phyloP scores from a whole-genome alignment of 2,797 vertebrate genomes.

The Danionella dracula region DNA sequence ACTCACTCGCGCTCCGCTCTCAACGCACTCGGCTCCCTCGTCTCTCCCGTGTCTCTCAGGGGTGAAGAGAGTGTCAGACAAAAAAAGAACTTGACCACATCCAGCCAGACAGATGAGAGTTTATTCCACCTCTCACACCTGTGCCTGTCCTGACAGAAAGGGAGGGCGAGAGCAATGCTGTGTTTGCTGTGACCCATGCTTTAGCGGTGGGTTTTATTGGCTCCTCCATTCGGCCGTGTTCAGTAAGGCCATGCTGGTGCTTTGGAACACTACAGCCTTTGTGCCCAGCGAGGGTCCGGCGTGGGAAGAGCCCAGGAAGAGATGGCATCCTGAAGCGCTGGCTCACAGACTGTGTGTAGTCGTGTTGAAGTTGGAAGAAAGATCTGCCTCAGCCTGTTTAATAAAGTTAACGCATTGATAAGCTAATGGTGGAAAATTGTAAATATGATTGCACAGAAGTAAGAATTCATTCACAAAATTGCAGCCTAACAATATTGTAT shows the following conservation, averaged over 20 bases:
- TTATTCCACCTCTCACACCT: slow-evolving; percentile 48
- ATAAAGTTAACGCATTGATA: too few species aligned
- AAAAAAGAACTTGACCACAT: slow-evolving; percentile 20
- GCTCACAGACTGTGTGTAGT: neutral
- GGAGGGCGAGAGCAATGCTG: slow-evolving; percentile 53
- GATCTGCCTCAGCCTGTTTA: too few species aligned
- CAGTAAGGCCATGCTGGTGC: slow-evolving; percentile 55
- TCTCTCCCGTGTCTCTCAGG: neutral
- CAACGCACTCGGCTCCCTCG: too few species aligned
- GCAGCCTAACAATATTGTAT: too few species aligned
- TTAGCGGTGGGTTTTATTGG: slow-evolving; percentile 61
- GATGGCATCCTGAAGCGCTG: slow-evolving; percentile 4
- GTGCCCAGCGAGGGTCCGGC: slow-evolving; percentile 46
- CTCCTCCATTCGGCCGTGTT: slow-evolving; percentile 57
- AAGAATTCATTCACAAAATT: too few species aligned
- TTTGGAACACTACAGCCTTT: slow-evolving; percentile 65
- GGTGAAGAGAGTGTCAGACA: slow-evolving; percentile 27
- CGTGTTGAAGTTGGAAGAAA: too few species aligned
- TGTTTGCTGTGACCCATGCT: slow-evolving; percentile 65
- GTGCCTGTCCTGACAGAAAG: slow-evolving; percentile 19
- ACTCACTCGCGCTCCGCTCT: too few species aligned
- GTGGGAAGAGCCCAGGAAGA: slow-evolving; percentile 50
- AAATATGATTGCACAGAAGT: too few species aligned
- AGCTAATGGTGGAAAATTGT: too few species aligned
- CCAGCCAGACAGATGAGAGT: slow-evolving; percentile 12